Conservation (phyloP, 2,113 vertebrate genomes). For the rabbit (Oryctolagus cuniculus) region DNA sequence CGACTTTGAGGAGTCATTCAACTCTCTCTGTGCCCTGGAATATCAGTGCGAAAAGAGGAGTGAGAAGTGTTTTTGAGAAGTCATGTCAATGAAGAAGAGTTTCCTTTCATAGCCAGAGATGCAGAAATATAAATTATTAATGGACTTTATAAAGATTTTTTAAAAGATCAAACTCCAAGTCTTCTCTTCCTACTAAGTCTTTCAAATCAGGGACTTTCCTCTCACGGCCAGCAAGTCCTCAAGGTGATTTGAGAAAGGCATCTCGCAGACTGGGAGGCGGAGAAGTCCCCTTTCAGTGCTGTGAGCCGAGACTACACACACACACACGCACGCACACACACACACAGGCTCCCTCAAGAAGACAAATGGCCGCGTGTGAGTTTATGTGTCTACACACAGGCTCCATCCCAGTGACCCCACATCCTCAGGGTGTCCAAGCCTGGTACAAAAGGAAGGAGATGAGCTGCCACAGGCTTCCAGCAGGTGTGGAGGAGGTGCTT, state of each 20-base stretch:
- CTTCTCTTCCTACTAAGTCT: background rate
- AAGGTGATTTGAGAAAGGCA: constrained; percentile 81
- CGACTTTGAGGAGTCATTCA: background rate
- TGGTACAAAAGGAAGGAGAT: background rate
- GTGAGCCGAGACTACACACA: background rate
- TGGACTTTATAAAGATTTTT: constrained; percentile 26
- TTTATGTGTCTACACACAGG: constrained; percentile 25
- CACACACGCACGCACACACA: background rate
- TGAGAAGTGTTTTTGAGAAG: background rate
- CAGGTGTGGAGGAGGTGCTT: constrained; percentile 57
- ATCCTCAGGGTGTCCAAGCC: constrained; percentile 35
- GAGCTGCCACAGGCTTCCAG: constrained; percentile 41
- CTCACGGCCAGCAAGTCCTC: constrained; percentile 56
- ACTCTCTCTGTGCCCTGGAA: background rate
- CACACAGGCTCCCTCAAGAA: constrained; percentile 59
- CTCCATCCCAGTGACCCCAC: constrained; percentile 68
- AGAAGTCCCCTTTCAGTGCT: constrained; percentile 54
- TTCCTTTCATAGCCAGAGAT: background rate
- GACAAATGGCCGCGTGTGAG: constrained; percentile 38
- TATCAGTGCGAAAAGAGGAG: background rate
- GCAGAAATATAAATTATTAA: background rate
- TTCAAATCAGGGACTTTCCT: constrained; percentile 53
- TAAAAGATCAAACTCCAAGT: background rate
- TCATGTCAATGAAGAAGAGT: background rate
- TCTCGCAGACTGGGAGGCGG: background rate